Evolutionary conservation across 2,113 vertebrate species (phyloP), one percentile per base, ranked within the genome.

Genomic region (Salminus brasiliensis): DNA sequence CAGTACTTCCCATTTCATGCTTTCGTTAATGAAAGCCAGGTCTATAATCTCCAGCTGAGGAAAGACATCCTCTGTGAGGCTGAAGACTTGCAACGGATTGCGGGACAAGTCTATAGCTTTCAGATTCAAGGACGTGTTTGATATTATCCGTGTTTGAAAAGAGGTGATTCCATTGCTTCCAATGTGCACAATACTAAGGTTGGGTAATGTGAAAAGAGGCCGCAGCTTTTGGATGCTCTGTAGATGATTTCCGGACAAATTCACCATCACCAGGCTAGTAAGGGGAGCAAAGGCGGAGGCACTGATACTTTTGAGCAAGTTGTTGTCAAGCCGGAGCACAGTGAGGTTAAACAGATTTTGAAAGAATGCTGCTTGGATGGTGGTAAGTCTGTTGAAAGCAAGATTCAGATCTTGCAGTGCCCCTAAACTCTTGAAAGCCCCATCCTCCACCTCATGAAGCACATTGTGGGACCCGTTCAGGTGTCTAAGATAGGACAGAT

Each of bases 41-140:
- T 85, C 81, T 7, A 94, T 55, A 1, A 9, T 47, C 60, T 83
- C 81, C n/a, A 93, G 88, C 39, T 72, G 77, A 41, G 89, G 88
- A 45, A 94, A 88, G 41, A 88, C 21, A 29, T 86, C 55, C 4
- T 85, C 81, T 39, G 85, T 88, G 62, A 93, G 30, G 1, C 32
- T 76, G 21, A 91, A 88, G 4, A 74, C 39, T 3, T 67, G 32
- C 10, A 92, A 41, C 3, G 83, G 77, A 36, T 79, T 79, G 15
- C 21, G 6, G 29, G 9, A 80, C 62, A 80, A 73, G 55, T 80
- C 70, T 32, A 73, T 45, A 8, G 30, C 62, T 23, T 65, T 36
- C 29, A 80, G 34, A 39, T 63, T 52, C 18, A 80, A 2, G 21
- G 78, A 72, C 32, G 34, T 66, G 18, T 63, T 66, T 27, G 78